Evolutionary conservation across 2,888 invertebrate species (phyloP).

Genomic region (Merodon equestris): DNA sequence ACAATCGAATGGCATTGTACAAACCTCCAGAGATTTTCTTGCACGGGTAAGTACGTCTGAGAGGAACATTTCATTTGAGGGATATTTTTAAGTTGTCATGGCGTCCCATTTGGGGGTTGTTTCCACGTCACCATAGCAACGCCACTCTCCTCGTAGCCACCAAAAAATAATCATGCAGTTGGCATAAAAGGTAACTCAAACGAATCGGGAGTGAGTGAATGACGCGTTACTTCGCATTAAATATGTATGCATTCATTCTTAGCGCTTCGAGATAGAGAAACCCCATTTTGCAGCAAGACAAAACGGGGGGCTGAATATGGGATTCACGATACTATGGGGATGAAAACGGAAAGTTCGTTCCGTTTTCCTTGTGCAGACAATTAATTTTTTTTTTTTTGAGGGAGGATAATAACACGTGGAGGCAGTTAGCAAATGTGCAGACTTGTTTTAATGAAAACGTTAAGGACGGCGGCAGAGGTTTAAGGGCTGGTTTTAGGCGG

Average conservation of each 20-base stretch:
- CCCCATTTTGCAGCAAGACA: too few species aligned
- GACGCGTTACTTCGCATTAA: slow-evolving; percentile 9
- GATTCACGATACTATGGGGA: too few species aligned
- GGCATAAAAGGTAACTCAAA: neutral
- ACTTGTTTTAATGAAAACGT: too few species aligned
- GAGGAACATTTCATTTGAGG: slow-evolving; percentile 20
- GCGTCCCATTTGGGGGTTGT: slow-evolving; percentile 10
- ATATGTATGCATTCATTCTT: slow-evolving; percentile 6
- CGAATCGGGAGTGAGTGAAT: neutral
- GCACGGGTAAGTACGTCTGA: slow-evolving; percentile 23
- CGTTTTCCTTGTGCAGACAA: too few species aligned
- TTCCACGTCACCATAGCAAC: slow-evolving; percentile 12
- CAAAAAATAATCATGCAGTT: slow-evolving; percentile 7
- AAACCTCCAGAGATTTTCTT: neutral
- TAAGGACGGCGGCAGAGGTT: too few species aligned
- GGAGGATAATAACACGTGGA: too few species aligned
- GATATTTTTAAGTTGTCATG: slow-evolving; percentile 3
- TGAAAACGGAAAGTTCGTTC: too few species aligned
- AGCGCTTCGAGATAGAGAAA: too few species aligned
- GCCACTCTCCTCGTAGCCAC: neutral
- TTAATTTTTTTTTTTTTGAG: too few species aligned
- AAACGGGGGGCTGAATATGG: too few species aligned
- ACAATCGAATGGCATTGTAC: neutral
- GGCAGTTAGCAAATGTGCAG: too few species aligned
- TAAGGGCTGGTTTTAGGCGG: too few species aligned